Base-by-base conservation (phyloP, 2,888 invertebrate species). In the Mythimna ferrago region DNA sequence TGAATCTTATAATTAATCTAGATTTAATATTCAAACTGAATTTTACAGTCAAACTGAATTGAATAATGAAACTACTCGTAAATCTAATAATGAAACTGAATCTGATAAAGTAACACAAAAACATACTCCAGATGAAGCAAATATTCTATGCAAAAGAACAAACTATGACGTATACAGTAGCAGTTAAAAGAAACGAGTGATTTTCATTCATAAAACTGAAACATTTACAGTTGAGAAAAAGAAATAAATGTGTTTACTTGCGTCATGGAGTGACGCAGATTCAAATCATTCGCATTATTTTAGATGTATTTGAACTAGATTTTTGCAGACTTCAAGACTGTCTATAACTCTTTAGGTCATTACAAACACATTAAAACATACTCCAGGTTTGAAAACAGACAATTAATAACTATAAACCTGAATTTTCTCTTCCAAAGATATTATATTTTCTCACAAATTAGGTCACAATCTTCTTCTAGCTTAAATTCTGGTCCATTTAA, bases 141-240 rank as follows among this genome's bases (percentile, higher is more conserved):
- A 38, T 0, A 9, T n/a, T 16, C 1, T 0, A 1, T 10, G 0
- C 14, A 19, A 74, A 58, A 1, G 48, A 48, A 48, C 21, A 35
- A 26, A 1, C n/a, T 0, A 73, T 60, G 51, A 66, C 53, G 44
- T 75, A 44, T 19, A 14, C 66, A 66, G 6, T 4, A 3, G 11
- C 14, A 58, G 41, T 73, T 66, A 58, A 26, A 44, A 16, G 1
- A 58, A 19, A 44, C 11, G 51, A 19, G 16, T 60, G 60, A n/a
- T 38, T 38, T 73, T 54, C 53, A 73, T 73, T 73, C 75, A 73
- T 75, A 61, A n/a, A 74, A 73, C 44, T 9, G n/a, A 60, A 26
- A 35, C 19, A 73, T 41, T 64, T 16, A 41, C 21, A 10, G 14
- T n/a, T 19, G 57, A 19, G 21, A 26, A 58, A 48, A 53, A 73